Evolutionary conservation across 2,888 invertebrate genomes (phyloP).

Genomic region (Oasisia sp.): DNA sequence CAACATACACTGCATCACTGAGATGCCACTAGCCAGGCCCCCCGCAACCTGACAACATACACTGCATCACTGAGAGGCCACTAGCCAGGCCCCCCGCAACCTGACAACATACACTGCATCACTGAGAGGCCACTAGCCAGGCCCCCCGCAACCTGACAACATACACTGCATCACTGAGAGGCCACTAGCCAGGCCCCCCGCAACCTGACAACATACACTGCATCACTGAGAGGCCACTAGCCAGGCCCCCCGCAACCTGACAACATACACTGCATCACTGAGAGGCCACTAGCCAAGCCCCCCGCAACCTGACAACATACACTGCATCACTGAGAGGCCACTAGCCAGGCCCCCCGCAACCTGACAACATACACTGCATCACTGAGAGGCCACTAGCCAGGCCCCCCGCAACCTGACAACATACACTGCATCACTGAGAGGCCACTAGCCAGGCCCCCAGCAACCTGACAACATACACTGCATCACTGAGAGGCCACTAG

Average conservation of each 20-base stretch:
- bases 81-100: too few species aligned
- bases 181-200: too few species aligned
- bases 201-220: too few species aligned
- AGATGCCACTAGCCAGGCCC: too few species aligned
- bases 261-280: neutral
- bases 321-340: constrained; percentile 87
- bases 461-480: constrained; percentile 78
- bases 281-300: too few species aligned
- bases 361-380: constrained; percentile 75
- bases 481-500: constrained; percentile 86
- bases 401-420: constrained; percentile 80
- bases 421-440: constrained; percentile 85
- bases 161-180: too few species aligned
- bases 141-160: too few species aligned
- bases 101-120: too few species aligned
- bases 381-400: constrained; percentile 88
- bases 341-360: constrained; percentile 91
- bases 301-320: too few species aligned
- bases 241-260: neutral
- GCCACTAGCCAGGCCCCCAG: constrained; percentile 90
- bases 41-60: too few species aligned
- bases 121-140: too few species aligned
- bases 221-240: neutral
- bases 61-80: too few species aligned
- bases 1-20: neutral